A percentile compares a stretch with the other conserved stretches of the same genome.
phyloP scores from a whole-genome alignment of 1,140 invertebrate species.

The Procambarus clarkii region DNA sequence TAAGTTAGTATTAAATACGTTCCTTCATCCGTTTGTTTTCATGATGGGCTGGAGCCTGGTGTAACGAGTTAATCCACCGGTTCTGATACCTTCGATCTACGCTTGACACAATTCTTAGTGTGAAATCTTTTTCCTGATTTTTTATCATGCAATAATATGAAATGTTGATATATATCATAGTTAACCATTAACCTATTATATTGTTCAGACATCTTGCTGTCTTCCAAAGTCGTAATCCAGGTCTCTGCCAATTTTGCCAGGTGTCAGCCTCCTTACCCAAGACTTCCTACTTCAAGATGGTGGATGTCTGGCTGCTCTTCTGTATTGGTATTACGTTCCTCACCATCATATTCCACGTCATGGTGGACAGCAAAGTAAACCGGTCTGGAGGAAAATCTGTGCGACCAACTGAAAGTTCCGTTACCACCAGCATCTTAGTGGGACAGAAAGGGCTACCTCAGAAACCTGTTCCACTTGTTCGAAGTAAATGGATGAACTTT shows the following conservation, averaged over 20 bases:
- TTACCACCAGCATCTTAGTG: constrained; percentile 21
- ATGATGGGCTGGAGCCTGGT: too few relatives aligned
- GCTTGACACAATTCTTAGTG: too few relatives aligned
- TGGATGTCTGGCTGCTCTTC: constrained; percentile 54
- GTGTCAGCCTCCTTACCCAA: constrained; percentile 50
- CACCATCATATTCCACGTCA: constrained; percentile 49
- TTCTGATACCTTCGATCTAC: too few relatives aligned
- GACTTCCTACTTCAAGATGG: constrained; percentile 58
- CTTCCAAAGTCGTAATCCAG: too few relatives aligned
- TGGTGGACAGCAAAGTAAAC: constrained; percentile 23
- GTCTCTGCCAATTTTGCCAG: not conserved
- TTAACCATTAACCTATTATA: too few relatives aligned
- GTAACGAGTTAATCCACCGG: too few relatives aligned
- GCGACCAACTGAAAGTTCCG: not conserved
- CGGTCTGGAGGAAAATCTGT: not conserved
- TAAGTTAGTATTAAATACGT: too few relatives aligned
- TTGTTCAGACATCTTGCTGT: too few relatives aligned
- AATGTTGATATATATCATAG: too few relatives aligned
- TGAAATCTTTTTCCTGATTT: too few relatives aligned
- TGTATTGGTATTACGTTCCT: constrained; percentile 57
- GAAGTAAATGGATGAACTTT: not conserved
- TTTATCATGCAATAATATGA: too few relatives aligned
- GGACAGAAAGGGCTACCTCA: not conserved
- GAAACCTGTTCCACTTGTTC: not conserved
- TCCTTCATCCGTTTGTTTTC: too few relatives aligned